Percentiles rank a stretch among this genome's conserved stretches.
Conservation (phyloP, 2,113 vertebrate genomes). For the Ochotona princeps region DNA sequence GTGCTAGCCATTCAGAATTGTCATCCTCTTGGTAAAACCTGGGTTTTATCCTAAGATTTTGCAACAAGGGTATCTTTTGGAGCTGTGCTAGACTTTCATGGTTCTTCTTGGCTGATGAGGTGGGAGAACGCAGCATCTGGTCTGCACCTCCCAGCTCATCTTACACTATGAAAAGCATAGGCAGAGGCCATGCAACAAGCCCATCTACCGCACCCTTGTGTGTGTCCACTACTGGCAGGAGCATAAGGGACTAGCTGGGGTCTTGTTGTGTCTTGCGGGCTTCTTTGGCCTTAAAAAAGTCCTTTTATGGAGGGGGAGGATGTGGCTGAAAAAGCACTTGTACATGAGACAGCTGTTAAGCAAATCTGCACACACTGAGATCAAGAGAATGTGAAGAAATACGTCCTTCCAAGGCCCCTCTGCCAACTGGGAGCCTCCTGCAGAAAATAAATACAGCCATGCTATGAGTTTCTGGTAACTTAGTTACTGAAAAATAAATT, state of each 20-base stretch:
- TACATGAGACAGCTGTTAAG: conserved; percentile 90
- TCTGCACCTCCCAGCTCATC: background rate
- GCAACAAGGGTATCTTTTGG: background rate
- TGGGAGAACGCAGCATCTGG: background rate
- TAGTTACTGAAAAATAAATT: conserved; percentile 91
- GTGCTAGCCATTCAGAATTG: background rate
- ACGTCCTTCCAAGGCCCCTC: conserved; percentile 88
- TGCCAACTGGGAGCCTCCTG: conserved; percentile 88
- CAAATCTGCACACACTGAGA: conserved; percentile 88
- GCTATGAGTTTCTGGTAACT: conserved; percentile 86
- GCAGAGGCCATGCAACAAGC: background rate
- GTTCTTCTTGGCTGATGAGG: background rate
- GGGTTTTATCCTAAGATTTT: background rate
- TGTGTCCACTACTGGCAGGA: conserved; percentile 41
- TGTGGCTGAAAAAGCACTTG: conserved; percentile 91
- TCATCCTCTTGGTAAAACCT: background rate
- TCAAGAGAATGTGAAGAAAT: conserved; percentile 90
- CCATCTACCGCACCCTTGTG: conserved; percentile 42
- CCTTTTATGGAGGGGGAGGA: conserved; percentile 88
- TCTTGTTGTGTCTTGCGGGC: conserved; percentile 78
- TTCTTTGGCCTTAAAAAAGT: conserved; percentile 82
- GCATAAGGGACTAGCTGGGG: conserved; percentile 57
- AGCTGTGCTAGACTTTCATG: background rate
- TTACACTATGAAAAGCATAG: background rate
- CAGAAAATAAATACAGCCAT: conserved; percentile 88